Evolutionary conservation across 2,797 vertebrate genomes (phyloP).

Genomic region (Mormyrus hasselquistii): DNA sequence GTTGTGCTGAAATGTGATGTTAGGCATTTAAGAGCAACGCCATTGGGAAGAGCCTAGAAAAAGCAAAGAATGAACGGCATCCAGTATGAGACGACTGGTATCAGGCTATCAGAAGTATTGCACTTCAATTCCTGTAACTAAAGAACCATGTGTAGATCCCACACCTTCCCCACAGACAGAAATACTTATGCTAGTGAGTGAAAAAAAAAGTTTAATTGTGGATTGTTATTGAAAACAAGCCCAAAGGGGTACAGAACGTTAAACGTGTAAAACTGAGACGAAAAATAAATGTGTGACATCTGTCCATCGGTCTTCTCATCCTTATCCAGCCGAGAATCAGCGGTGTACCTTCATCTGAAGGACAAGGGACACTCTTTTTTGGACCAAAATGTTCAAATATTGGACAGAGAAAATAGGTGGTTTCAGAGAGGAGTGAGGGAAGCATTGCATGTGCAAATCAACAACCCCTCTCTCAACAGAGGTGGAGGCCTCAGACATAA

Average conservation of each 20-base stretch:
- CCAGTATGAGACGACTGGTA: background rate
- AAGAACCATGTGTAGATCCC: background rate
- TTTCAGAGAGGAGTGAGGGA: no score
- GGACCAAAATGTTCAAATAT: no score
- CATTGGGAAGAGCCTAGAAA: background rate
- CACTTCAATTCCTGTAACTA: background rate
- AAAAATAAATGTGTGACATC: background rate
- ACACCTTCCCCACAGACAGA: background rate
- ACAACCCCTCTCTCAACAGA: no score
- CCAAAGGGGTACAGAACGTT: background rate
- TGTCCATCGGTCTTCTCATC: background rate
- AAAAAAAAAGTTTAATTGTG: background rate
- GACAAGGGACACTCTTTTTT: no score
- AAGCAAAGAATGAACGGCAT: background rate
- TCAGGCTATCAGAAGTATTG: background rate
- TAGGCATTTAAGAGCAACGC: background rate
- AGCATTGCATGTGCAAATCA: no score
- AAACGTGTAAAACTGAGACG: conserved; percentile 38
- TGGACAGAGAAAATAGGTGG: no score
- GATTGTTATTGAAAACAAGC: background rate
- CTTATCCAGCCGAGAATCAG: no score
- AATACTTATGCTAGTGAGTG: background rate
- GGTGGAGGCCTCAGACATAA: no score
- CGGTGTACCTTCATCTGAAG: no score
- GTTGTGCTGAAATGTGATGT: background rate